A percentile compares a stretch with the other conserved stretches of the same genome.
Evolutionary conservation across 2,113 vertebrate species (phyloP).

Genomic region (Carlito syrichta): DNA sequence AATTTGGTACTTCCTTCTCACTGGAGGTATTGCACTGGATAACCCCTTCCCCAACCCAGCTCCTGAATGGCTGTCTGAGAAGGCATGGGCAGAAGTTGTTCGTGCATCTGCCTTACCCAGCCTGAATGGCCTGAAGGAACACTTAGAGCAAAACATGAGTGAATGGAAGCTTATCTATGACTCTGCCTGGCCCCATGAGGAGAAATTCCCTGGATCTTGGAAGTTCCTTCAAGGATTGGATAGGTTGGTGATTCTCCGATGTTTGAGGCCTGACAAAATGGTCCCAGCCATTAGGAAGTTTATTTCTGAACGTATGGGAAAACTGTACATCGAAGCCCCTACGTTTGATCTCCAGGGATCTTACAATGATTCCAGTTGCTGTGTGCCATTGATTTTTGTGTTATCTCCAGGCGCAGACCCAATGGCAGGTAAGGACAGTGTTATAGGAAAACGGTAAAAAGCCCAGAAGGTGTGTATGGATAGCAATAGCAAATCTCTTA

Average conservation of each 20-base stretch:
- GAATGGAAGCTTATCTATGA: constrained; percentile 92
- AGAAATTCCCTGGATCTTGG: constrained; percentile 87
- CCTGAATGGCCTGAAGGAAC: constrained; percentile 84
- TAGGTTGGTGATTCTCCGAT: constrained; percentile 89
- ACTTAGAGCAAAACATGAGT: constrained; percentile 76
- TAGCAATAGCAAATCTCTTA: background rate
- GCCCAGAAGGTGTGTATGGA: background rate
- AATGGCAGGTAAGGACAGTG: constrained; percentile 89
- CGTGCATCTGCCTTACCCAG: constrained; percentile 86
- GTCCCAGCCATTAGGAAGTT: constrained; percentile 89
- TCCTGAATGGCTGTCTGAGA: constrained; percentile 91
- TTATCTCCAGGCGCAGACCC: constrained; percentile 94
- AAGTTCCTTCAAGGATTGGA: constrained; percentile 80
- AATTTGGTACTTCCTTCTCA: constrained; percentile 91
- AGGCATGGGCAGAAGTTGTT: constrained; percentile 92
- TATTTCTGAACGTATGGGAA: constrained; percentile 89
- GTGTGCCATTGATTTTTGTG: constrained; percentile 92
- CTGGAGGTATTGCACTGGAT: constrained; percentile 91
- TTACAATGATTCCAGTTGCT: constrained; percentile 92
- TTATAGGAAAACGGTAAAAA: background rate
- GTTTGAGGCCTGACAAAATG: constrained; percentile 93
- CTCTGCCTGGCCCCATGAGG: constrained; percentile 87
- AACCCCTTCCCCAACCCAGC: constrained; percentile 92
- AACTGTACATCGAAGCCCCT: constrained; percentile 88
- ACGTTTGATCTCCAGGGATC: constrained; percentile 92